Conservation (phyloP, 35 echinoderm and acorn worm species). For the Acanthaster planci region DNA sequence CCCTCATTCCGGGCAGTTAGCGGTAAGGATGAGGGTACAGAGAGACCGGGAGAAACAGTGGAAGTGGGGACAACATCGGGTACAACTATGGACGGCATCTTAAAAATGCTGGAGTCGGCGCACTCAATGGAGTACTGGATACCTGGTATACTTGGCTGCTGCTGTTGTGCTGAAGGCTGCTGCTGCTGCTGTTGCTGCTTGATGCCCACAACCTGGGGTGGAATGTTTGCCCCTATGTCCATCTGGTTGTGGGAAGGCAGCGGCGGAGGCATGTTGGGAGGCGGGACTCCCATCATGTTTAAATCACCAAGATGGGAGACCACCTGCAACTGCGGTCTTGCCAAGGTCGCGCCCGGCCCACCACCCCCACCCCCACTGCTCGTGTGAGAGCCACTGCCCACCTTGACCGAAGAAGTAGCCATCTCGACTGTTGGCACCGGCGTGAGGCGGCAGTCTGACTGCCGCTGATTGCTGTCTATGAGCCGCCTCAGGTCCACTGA, state of each 20-base stretch:
- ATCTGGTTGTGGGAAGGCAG: slow-evolving; percentile 11
- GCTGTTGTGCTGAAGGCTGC: slow-evolving; percentile 7
- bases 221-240: slow-evolving; percentile 7
- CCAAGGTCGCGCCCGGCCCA: neutral
- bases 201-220: neutral
- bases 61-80: slow-evolving; percentile 22
- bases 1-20: neutral
- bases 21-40: slow-evolving; percentile 7
- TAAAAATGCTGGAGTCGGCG: slow-evolving; percentile 14
- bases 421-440: neutral
- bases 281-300: slow-evolving; percentile 10
- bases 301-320: neutral
- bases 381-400: neutral
- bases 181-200: slow-evolving; percentile 11
- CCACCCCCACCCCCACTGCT: neutral
- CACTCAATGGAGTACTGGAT: neutral
- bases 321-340: neutral
- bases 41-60: neutral
- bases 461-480: neutral
- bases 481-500: slow-evolving; percentile 2
- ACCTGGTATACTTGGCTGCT: neutral
- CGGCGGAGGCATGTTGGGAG: slow-evolving; percentile 11
- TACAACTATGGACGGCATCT: neutral
- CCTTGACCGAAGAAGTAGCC: neutral
- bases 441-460: neutral